Evolutionary conservation across 2,797 vertebrate genomes (phyloP).

Genomic region (Pterois miles): DNA sequence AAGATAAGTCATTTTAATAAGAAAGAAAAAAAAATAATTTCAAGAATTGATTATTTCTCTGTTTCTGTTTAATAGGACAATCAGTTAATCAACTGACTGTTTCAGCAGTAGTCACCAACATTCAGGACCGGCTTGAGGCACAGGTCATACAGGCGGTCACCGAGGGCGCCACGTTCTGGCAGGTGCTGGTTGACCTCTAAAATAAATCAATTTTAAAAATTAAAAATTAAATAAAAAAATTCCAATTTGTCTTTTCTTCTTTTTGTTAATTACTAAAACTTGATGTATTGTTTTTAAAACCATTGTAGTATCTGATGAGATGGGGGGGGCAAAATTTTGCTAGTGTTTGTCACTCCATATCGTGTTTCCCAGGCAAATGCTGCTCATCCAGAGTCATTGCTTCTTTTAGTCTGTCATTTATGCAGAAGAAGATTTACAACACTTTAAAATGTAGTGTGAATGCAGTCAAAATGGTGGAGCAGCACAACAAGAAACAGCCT

Average conservation of each 20-base stretch:
- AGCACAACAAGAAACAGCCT: conserved; percentile 17
- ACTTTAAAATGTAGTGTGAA: conserved; percentile 7
- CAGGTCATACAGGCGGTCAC: too few species aligned
- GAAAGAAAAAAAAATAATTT: neutral
- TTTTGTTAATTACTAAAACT: too few species aligned
- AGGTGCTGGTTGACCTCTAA: too few species aligned
- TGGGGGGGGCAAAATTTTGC: too few species aligned
- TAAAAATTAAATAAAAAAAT: too few species aligned
- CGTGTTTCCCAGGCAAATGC: neutral
- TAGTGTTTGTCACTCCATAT: neutral
- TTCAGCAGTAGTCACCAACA: neutral
- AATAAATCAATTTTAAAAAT: too few species aligned
- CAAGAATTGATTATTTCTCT: neutral
- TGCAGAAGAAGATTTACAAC: neutral
- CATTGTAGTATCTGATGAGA: too few species aligned
- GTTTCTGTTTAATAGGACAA: neutral
- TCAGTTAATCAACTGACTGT: neutral
- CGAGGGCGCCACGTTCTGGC: too few species aligned
- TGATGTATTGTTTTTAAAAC: too few species aligned
- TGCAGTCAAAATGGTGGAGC: conserved; percentile 3
- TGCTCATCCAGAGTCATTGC: neutral
- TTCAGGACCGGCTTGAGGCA: too few species aligned
- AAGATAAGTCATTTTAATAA: neutral
- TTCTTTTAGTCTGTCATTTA: neutral
- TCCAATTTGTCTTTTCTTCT: too few species aligned